Evolutionary conservation across 2,888 invertebrate species (phyloP), one percentile per base, ranked within the genome.

Genomic region (Alsophila aescularia): DNA sequence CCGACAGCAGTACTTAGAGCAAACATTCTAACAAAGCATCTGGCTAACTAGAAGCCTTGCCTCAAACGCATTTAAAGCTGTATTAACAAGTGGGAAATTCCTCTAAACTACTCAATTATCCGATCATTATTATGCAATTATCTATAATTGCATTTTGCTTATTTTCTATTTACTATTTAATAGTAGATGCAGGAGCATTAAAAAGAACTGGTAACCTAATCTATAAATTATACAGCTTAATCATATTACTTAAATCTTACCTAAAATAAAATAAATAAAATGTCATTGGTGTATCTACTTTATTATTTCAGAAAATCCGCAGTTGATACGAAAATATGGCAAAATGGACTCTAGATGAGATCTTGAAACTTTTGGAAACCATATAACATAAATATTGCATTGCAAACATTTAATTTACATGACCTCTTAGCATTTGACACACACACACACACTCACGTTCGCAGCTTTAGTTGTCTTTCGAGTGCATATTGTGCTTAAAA

Each of bases 401-500:
- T 21, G 6, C 3, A 6, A 3, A 21, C 21, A 21, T 5, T 21
- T 21, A 3, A 21, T n/a, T n/a, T n/a, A n/a, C n/a, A 27, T 27
- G 9, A 8, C 2, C 9, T 27, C 5, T 27, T 8, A 5, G 6
- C 32, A 2, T 32, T 12, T 7, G 32, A 4, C 16, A 27, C 34
- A 31, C 4, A 10, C 12, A 15, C 16, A 6, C 34, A 43, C n/a
- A 32, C 31, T 29, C 52, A 70, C 57, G 75, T 78, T 64, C 77
- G 55, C 64, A 77, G 79, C 73, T 69, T 73, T 66, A 62, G 68
- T 65, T 50, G 66, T 52, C 67, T 66, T 70, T 77, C 81, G 82
- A 79, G 81, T 66, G 65, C 69, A 83, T 79, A 89, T 90, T 90
- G 90, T 90, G 75, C 76, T 75, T 85, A 87, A 90, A 90, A 90